Conservation (phyloP, 2,888 invertebrate species). For the Sarcophaga caerulescens region DNA sequence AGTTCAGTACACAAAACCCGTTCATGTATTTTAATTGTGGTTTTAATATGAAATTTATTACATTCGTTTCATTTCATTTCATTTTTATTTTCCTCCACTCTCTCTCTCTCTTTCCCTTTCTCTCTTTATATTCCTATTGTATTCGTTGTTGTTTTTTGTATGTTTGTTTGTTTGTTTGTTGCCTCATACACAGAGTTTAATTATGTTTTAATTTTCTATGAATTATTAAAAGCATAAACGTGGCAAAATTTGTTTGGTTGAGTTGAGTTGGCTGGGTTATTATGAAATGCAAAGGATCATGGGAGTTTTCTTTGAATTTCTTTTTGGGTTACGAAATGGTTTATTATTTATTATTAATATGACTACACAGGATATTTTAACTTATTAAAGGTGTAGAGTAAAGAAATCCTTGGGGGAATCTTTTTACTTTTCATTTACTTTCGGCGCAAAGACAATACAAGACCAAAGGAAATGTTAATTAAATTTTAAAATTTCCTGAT, state of each 20-base stretch:
- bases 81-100: no score
- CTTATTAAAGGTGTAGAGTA: no score
- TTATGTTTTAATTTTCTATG: slow-evolving; percentile 65
- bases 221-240: slow-evolving; percentile 51
- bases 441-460: no score
- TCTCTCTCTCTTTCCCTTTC: background rate
- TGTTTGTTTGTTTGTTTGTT: background rate
- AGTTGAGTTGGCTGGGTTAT: background rate
- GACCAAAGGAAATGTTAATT: no score
- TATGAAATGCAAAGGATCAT: background rate
- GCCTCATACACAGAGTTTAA: slow-evolving; percentile 36
- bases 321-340: background rate
- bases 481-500: no score
- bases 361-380: no score
- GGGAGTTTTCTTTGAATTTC: background rate
- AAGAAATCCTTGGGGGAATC: no score
- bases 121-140: background rate
- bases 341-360: no score
- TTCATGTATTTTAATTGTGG: slow-evolving; percentile 63
- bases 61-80: background rate
- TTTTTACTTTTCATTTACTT: no score
- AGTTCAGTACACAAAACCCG: background rate
- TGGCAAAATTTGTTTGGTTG: slow-evolving; percentile 14
- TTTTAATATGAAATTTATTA: slow-evolving; percentile 58
- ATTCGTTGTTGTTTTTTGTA: background rate